Base-by-base conservation (phyloP, 2,113 vertebrate species). In the Actenoides lindsayi region DNA sequence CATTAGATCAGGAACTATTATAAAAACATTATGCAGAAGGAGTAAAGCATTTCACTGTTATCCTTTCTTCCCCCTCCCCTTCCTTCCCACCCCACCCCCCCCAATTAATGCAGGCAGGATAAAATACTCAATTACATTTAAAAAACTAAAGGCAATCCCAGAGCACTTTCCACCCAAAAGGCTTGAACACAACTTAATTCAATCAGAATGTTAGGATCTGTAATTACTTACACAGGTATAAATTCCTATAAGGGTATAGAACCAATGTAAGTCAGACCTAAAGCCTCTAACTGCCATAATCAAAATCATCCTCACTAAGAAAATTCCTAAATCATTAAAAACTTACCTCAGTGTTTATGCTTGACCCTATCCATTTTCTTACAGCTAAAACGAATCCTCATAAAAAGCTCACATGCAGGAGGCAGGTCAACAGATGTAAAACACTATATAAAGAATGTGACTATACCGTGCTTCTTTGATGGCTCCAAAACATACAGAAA, bases 381-480 rank as follows among this genome's bases (percentile, higher is more conserved):
- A 64, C 81, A 68, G 46, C 60, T 90, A 87, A 92, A 89, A 83
- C 13, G 77, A 93, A 90, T 74, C 57, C 81, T 95, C 79, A 73
- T 60, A 75, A 46, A 41, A 46, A 73, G 57, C 48, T 70, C 54
- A 16, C 6, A 3, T 15, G 68, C 44, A 64, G 54, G 16, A 93
- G 50, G 37, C 79, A 80, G 69, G 57, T 37, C 51, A 86, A 75
- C 83, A 86, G 71, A 82, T 50, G 42, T 46, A 63, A 62, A 87
- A 74, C 48, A 54, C 57, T 9, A 42, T 48, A 71, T 54, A 67
- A 77, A 64, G 64, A 80, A 63, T 33, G 13, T 3, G 35, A 60
- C 60, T 21, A 10, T 39, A 73, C 75, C 46, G 35, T 30, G 62
- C 60, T 79, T 9, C 65, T 82, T 78, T 87, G 65, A 73, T 44